Percentiles rank a stretch among this genome's conserved stretches.
phyloP scores from a whole-genome alignment of 2,113 vertebrate genomes.

The Athene cunicularia region DNA sequence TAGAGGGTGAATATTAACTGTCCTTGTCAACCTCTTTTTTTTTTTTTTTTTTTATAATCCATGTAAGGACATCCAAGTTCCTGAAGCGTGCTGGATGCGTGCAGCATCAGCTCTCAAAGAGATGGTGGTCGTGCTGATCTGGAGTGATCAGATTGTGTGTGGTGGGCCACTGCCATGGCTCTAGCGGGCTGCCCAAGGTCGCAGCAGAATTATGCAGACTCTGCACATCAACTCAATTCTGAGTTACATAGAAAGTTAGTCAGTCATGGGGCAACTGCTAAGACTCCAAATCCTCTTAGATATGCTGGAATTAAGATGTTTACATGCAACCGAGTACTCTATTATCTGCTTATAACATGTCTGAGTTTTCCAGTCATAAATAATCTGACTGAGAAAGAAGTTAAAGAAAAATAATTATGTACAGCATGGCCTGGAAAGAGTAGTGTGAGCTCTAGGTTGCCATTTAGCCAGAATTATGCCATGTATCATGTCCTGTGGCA shows the following conservation, averaged over 20 bases:
- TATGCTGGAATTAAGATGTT: not conserved
- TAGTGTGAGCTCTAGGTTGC: not conserved
- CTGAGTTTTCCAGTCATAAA: not conserved
- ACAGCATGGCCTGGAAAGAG: not conserved
- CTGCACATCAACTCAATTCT: not conserved
- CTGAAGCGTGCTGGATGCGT: not conserved
- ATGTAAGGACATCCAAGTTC: not conserved
- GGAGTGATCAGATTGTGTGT: not conserved
- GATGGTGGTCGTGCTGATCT: not conserved
- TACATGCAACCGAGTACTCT: not conserved
- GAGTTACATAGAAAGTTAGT: not conserved
- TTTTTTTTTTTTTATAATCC: not conserved
- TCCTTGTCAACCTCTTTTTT: not conserved
- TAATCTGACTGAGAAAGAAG: not conserved
- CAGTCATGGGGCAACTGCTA: not conserved
- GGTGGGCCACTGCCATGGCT: not conserved
- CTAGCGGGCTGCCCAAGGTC: not conserved
- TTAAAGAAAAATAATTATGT: not conserved
- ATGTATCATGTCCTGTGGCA: not conserved
- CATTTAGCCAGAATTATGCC: not conserved
- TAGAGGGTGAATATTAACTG: not conserved
- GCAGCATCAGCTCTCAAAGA: not conserved
- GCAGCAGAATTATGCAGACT: not conserved
- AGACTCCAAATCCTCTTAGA: not conserved
- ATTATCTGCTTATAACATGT: not conserved